A percentile compares a stretch with the other conserved stretches of the same genome.
Conservation (phyloP, 2,888 invertebrate genomes). For the Atrina japonica region DNA sequence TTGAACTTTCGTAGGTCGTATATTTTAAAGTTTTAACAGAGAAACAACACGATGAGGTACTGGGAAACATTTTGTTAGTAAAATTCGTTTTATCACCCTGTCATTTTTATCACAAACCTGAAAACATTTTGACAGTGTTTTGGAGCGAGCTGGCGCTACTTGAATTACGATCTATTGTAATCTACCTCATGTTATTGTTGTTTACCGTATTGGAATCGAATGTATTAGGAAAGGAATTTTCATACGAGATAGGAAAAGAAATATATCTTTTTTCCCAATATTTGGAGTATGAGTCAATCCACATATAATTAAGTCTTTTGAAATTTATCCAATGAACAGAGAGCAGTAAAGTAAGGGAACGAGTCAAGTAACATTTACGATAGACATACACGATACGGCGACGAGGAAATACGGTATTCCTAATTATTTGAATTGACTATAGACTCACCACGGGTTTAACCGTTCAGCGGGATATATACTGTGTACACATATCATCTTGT, state of each 20-base stretch:
- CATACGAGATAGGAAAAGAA: neutral
- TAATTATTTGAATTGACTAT: no score
- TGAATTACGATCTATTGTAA: constrained; percentile 22
- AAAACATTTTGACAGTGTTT: constrained; percentile 28
- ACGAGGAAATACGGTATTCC: no score
- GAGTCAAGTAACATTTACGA: no score
- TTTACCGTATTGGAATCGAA: neutral
- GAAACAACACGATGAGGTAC: constrained; percentile 31
- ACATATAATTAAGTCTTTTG: neutral
- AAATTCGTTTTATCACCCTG: constrained; percentile 20
- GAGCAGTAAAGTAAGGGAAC: no score
- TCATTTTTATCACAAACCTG: constrained; percentile 21
- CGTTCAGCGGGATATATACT: no score
- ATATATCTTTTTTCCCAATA: constrained; percentile 26
- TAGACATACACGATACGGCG: no score
- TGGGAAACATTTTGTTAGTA: constrained; percentile 28
- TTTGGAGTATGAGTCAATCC: constrained; percentile 22
- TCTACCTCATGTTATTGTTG: neutral
- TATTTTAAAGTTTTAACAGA: constrained; percentile 26
- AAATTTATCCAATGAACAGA: no score
- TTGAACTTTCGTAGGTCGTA: constrained; percentile 36
- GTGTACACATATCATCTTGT: no score
- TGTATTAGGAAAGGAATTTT: neutral
- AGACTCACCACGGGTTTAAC: no score
- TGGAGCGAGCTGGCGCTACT: constrained; percentile 21